Conservation (phyloP, 2,888 invertebrate species). For the Spisula solida region DNA sequence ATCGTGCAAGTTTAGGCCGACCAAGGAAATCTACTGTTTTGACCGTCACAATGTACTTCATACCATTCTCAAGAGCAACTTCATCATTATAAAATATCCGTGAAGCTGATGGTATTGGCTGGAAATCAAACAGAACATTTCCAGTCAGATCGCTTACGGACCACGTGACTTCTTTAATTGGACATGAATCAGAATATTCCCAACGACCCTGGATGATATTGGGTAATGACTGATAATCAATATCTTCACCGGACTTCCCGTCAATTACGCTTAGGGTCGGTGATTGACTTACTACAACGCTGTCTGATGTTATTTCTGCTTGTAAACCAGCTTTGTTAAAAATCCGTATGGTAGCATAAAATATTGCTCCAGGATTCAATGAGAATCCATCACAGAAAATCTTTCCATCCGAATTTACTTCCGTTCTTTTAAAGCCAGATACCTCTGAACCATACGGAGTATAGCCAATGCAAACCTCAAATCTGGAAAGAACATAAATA, state of each 20-base stretch:
- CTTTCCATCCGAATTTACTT: conserved; percentile 20
- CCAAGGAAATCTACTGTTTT: conserved; percentile 71
- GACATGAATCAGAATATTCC: conserved; percentile 77
- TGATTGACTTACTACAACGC: conserved; percentile 73
- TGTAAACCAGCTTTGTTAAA: conserved; percentile 77
- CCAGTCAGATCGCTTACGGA: conserved; percentile 72
- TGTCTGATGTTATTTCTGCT: conserved; percentile 61
- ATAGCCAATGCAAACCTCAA: conserved; percentile 48
- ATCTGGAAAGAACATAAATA: conserved; percentile 36
- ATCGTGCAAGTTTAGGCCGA: conserved; percentile 67
- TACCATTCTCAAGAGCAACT: conserved; percentile 72
- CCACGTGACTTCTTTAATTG: conserved; percentile 73
- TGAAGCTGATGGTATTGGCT: conserved; percentile 52
- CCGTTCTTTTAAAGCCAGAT: conserved; percentile 23
- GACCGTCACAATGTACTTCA: conserved; percentile 73
- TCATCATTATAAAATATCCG: conserved; percentile 74
- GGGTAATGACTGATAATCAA: conserved; percentile 73
- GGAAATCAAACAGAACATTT: conserved; percentile 64
- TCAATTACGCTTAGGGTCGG: conserved; percentile 70
- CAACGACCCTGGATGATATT: conserved; percentile 74
- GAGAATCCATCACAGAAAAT: conserved; percentile 34
- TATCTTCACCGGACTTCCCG: conserved; percentile 63
- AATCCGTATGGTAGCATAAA: conserved; percentile 54
- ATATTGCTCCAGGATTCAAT: conserved; percentile 15
- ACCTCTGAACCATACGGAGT: conserved; percentile 51